Base-by-base conservation (phyloP, 2,113 vertebrate genomes). In the Triplophysa rosa region DNA sequence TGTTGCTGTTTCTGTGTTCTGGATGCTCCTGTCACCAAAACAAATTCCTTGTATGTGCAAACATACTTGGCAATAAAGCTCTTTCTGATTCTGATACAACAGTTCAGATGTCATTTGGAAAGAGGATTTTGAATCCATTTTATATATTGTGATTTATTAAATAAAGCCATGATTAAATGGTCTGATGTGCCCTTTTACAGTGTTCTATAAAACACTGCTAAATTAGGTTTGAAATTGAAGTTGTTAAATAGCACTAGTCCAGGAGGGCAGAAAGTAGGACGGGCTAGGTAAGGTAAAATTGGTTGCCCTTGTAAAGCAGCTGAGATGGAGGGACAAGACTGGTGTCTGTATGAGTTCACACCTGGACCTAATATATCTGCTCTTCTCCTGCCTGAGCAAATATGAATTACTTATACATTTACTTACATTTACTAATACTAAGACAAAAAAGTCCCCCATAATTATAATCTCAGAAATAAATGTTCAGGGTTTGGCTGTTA, bases 231-330 rank as follows among this genome's bases (percentile, higher is more conserved):
- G 52, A 69, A 54, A 52, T 69, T 69, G 17, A 69, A 24, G 68
- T 40, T 61, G 56, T 73, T 61, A 73, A 61, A 56, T 73, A 61
- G 70, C 70, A 73, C 56, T 73, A 33, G 70, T 73, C 70, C 56
- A 61, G 33, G 70, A 73, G 70, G 70, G 56, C 33, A 65, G 61
- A 58, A 54, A 54, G 23, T 45, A 66, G 45, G 67, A 69, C 62
- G 13, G 24, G 37, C 37, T 61, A 42, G 16, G 24, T 17, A 24
- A 62, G 12, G 56, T 62, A 61, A 23, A 45, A 26, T 71, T 71
- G 12, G 8, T 33, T 23, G 74, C 59, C 17, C 61, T 45, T 59
- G 23, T 47, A 77, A 37, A 21, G 65, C 49, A 58, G 21, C 37
- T 47, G 24, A 58, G 58, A 19, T 19, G 13, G 29, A 66, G 62